These are phyloP conservation scores for Hippocampus guttulatus DNA, from an alignment of 2,113 vertebrate species.

Conservation along the genomic window DNA sequence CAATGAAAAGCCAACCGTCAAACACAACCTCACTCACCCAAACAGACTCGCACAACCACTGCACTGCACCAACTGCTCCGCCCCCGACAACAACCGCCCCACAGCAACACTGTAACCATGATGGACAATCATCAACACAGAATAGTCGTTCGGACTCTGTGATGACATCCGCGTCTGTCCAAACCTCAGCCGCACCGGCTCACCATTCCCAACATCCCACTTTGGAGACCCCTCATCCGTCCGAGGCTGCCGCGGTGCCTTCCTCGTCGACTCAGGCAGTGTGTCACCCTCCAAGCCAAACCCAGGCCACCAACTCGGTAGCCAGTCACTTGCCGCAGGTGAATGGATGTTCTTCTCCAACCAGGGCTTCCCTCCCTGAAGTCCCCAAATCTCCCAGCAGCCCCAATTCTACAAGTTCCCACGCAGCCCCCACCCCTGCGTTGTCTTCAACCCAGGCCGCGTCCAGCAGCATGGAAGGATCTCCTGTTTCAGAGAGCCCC, in stretches of 20 bases:
- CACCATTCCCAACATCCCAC: constrained; percentile 12
- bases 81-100: background rate
- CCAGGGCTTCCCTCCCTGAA: constrained; percentile 27
- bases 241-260: constrained; percentile 34
- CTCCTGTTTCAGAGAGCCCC: constrained; percentile 65
- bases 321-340: constrained; percentile 22
- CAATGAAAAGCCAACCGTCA: constrained; percentile 29
- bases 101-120: constrained; percentile 37
- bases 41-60: constrained; percentile 30
- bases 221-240: constrained; percentile 10
- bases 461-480: constrained; percentile 63
- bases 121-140: constrained; percentile 5
- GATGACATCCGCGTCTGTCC: constrained; percentile 2
- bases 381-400: constrained; percentile 26
- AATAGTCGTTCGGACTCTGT: constrained; percentile 18
- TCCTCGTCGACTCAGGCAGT: constrained; percentile 13
- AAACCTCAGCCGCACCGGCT: constrained; percentile 7
- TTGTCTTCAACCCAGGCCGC: constrained; percentile 48
- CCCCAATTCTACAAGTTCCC: constrained; percentile 14
- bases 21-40: constrained; percentile 23
- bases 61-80: constrained; percentile 25
- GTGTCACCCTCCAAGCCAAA: constrained; percentile 36
- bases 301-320: constrained; percentile 5
- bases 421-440: constrained; percentile 42
- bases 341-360: constrained; percentile 34